Conservation (phyloP, 2,888 invertebrate species). For the Marronus borbonicus region DNA sequence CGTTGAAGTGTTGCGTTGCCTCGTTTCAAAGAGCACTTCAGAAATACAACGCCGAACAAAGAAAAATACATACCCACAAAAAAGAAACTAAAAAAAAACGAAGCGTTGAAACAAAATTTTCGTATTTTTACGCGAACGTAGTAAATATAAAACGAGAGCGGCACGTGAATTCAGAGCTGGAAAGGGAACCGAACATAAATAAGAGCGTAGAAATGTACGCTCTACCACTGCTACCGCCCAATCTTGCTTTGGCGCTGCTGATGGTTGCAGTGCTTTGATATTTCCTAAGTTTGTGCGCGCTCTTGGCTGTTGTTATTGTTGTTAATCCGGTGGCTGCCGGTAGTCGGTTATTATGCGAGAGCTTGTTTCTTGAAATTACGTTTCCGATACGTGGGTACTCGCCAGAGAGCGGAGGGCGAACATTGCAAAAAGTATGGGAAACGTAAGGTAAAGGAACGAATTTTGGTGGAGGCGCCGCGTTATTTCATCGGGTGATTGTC, state of each 20-base stretch:
- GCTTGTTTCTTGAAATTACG: conserved; percentile 2
- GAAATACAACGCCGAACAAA: background rate
- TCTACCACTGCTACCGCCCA: background rate
- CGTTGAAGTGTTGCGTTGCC: conserved; percentile 3
- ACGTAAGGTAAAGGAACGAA: background rate
- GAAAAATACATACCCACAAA: background rate
- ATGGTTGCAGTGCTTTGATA: conserved; percentile 9
- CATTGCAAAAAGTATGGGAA: background rate
- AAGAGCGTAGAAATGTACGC: conserved; percentile 74
- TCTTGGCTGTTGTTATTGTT: background rate
- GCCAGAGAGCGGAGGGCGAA: background rate
- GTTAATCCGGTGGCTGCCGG: background rate
- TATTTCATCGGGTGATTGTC: background rate
- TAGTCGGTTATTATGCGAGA: background rate
- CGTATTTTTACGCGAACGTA: conserved; percentile 34
- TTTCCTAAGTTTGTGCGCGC: conserved; percentile 8
- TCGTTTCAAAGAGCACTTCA: background rate
- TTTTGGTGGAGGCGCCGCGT: background rate
- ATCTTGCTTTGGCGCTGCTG: background rate
- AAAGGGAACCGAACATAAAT: conserved; percentile 36
- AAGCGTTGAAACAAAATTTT: conserved; percentile 12
- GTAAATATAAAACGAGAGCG: conserved; percentile 40
- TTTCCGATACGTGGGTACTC: background rate
- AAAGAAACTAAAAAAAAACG: background rate
- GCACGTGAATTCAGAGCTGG: conserved; percentile 20